phyloP scores from a whole-genome alignment of 2,797 vertebrate genomes.

The Pempheris klunzingeri region DNA sequence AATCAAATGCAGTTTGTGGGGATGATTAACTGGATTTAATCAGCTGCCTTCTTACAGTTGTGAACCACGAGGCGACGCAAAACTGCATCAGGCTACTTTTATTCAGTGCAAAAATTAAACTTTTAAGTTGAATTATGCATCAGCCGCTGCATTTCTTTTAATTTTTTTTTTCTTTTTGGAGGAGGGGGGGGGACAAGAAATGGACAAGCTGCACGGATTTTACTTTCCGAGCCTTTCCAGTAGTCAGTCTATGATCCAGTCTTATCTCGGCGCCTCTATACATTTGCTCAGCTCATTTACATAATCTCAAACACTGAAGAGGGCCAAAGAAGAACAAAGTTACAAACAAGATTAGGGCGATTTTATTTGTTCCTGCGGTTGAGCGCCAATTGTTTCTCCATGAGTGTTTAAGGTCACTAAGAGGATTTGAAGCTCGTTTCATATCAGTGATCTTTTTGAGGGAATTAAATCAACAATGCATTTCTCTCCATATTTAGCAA shows the following conservation, averaged over 20 bases:
- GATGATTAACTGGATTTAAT: neutral
- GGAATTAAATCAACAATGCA: slow-evolving; percentile 82
- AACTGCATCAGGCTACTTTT: neutral
- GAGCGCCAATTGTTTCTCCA: slow-evolving; percentile 87
- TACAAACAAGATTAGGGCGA: slow-evolving; percentile 90
- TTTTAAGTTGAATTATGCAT: slow-evolving; percentile 1
- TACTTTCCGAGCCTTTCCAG: slow-evolving; percentile 42
- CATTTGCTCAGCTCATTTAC: slow-evolving; percentile 77
- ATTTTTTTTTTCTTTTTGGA: no score
- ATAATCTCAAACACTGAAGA: slow-evolving; percentile 82
- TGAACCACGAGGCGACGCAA: neutral
- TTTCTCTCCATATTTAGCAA: slow-evolving; percentile 81
- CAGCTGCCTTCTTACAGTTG: neutral
- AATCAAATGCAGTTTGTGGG: neutral
- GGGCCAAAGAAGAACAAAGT: slow-evolving; percentile 88
- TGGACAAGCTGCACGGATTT: slow-evolving; percentile 17
- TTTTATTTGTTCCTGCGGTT: slow-evolving; percentile 86
- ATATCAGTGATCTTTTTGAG: slow-evolving; percentile 87
- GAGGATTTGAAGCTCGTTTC: slow-evolving; percentile 88
- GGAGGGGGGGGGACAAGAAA: neutral
- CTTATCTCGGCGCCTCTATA: slow-evolving; percentile 76
- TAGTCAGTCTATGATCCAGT: slow-evolving; percentile 71
- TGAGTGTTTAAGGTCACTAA: slow-evolving; percentile 88
- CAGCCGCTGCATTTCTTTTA: slow-evolving; percentile 1
- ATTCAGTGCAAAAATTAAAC: slow-evolving; percentile 8